These are phyloP conservation scores for Melipona bicolor DNA, from an alignment of 2,888 invertebrate species.

Conservation along the genomic window DNA sequence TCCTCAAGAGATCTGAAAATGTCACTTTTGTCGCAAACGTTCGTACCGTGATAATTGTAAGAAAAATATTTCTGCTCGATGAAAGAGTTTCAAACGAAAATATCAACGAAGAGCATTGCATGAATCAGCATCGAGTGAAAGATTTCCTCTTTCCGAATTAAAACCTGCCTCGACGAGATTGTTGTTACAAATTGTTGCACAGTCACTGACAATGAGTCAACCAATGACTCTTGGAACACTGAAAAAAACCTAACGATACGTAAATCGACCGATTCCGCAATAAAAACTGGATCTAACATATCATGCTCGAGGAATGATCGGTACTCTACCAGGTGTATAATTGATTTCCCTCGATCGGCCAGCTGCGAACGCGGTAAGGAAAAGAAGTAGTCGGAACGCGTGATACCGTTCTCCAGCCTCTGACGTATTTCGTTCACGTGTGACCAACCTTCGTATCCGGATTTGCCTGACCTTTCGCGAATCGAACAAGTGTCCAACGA, in stretches of 20 bases:
- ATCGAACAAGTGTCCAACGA: neutral
- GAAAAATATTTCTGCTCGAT: neutral
- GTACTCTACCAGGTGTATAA: conserved; percentile 1
- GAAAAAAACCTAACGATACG: neutral
- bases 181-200: neutral
- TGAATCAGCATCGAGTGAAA: neutral
- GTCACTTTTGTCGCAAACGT: neutral
- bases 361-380: conserved; percentile 10
- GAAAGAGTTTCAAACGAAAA: neutral
- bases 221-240: neutral
- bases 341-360: conserved; percentile 32
- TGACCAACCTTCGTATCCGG: conserved; percentile 52
- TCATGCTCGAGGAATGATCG: conserved; percentile 4
- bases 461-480: conserved; percentile 63
- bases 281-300: neutral
- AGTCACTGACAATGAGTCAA: neutral
- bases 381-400: conserved; percentile 24
- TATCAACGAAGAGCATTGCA: neutral
- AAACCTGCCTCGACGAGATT: neutral
- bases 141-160: neutral
- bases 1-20: neutral
- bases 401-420: conserved; percentile 52
- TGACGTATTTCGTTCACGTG: conserved; percentile 40
- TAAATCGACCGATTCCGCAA: neutral
- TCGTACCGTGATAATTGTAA: neutral